Base-by-base conservation (phyloP, 2,113 vertebrate genomes). In the Stigmatopora nigra region DNA sequence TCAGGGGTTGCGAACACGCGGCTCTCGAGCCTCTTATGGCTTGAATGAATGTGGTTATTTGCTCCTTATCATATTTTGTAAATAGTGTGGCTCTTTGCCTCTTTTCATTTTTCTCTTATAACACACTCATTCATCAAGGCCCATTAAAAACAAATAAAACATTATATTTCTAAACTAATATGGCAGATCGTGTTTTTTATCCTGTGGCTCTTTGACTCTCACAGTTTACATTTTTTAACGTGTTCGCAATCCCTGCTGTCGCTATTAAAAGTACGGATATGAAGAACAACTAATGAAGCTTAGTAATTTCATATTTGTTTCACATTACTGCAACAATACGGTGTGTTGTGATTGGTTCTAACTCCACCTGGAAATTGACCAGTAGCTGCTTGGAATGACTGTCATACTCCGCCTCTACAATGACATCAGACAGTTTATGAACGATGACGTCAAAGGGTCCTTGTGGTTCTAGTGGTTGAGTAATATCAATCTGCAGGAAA, bases 341-440 rank as follows among this genome's bases (percentile, higher is more conserved):
- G 20, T 53, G 19, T 22, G 12, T 7, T 31, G 12, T 55, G 20
- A 12, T 25, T 56, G 9, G 25, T 56, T 56, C n/a, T 14, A 20
- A 2, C 9, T 20, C 38, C 52, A 91, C 91, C 86, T 91, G 86
- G 62, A 92, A 89, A 77, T 83, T 86, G 46, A 61, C 67, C 2
- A 91, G 82, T 44, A 89, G 84, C 71, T 83, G 80, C 71, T 85
- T 85, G 0, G 90, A 88, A 36, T 84, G 81, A 64, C 81, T 84
- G 74, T 90, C 76, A 2, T 88, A 82, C 59, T 87, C 85, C 0
- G 91, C 88, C 61, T 91, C 89, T 46, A 91, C 84, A 2, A 91
- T 85, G 65, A 91, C 77, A 1, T 91, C 91, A 7, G 91, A 90
- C 20, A 91, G 84, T 70, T 91, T 91, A 79, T 92, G 91, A 10